A percentile compares a stretch with the other conserved stretches of the same genome.
Evolutionary conservation across 1,140 invertebrate species (phyloP).

Genomic region (Diachasma alloeum): DNA sequence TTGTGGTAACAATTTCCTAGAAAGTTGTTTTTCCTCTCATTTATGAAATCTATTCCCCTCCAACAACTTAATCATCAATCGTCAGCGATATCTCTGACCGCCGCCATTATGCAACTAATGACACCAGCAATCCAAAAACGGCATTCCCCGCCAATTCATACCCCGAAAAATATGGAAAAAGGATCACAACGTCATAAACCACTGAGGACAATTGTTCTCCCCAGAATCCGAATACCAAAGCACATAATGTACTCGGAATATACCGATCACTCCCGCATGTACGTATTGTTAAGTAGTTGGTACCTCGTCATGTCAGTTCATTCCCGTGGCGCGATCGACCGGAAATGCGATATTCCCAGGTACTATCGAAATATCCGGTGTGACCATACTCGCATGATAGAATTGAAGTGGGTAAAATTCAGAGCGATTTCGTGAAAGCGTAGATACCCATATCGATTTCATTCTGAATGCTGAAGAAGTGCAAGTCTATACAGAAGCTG

Average conservation of each 20-base stretch:
- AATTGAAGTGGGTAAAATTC: not conserved
- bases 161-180: not conserved
- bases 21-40: too few species aligned
- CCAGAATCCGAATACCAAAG: not conserved
- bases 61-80: too few species aligned
- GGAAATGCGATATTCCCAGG: slow-evolving; percentile 23
- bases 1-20: too few species aligned
- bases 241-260: not conserved
- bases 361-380: slow-evolving; percentile 25
- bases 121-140: too few species aligned
- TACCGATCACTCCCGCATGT: not conserved
- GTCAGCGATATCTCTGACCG: too few species aligned
- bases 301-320: slow-evolving; percentile 16
- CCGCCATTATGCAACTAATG: too few species aligned
- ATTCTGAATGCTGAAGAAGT: not conserved
- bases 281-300: not conserved
- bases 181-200: not conserved
- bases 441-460: not conserved
- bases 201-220: not conserved
- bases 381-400: slow-evolving; percentile 1
- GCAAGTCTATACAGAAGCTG: not conserved
- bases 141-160: too few species aligned
- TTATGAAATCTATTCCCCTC: too few species aligned
- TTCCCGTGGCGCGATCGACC: slow-evolving; percentile 4
- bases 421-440: not conserved